These are phyloP conservation scores for Synanthedon myopaeformis DNA, from an alignment of 2,888 invertebrate genomes.

Conservation along the genomic window DNA sequence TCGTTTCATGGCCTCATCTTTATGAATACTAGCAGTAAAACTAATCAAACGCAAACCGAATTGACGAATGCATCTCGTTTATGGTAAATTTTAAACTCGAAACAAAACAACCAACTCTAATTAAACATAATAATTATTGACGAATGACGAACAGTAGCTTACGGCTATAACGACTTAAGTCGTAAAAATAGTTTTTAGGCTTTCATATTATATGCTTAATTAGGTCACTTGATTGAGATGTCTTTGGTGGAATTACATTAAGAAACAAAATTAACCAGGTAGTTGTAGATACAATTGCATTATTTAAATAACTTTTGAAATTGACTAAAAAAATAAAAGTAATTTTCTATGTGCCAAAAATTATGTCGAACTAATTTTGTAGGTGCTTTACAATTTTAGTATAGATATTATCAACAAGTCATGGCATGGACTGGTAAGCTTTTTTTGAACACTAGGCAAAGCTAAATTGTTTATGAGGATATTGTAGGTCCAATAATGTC, in stretches of 20 bases:
- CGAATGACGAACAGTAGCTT: constrained; percentile 31
- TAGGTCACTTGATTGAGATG: constrained; percentile 1
- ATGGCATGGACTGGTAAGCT: too few species aligned
- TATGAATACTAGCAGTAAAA: constrained; percentile 27
- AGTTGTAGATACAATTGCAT: too few species aligned
- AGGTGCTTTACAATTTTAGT: too few species aligned
- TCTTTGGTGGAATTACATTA: not conserved
- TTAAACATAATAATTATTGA: constrained; percentile 34
- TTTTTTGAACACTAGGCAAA: too few species aligned
- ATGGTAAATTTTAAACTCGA: constrained; percentile 21
- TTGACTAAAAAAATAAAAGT: too few species aligned
- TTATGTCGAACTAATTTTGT: too few species aligned
- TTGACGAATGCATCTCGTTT: constrained; percentile 29
- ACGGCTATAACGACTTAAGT: constrained; percentile 8
- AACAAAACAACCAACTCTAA: constrained; percentile 31
- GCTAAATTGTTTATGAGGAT: too few species aligned
- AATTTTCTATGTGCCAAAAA: too few species aligned
- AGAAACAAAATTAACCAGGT: too few species aligned
- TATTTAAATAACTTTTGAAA: too few species aligned
- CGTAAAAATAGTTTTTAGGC: constrained; percentile 4
- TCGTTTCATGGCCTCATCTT: constrained; percentile 24
- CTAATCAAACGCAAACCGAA: constrained; percentile 28
- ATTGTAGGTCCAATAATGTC: too few species aligned
- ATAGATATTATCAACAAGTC: too few species aligned
- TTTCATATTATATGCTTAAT: constrained; percentile 4